Percentiles rank a stretch among this genome's conserved stretches.
These are phyloP conservation scores for Rhodophaea formosa DNA, from an alignment of 2,888 invertebrate genomes.

Conservation along the genomic window DNA sequence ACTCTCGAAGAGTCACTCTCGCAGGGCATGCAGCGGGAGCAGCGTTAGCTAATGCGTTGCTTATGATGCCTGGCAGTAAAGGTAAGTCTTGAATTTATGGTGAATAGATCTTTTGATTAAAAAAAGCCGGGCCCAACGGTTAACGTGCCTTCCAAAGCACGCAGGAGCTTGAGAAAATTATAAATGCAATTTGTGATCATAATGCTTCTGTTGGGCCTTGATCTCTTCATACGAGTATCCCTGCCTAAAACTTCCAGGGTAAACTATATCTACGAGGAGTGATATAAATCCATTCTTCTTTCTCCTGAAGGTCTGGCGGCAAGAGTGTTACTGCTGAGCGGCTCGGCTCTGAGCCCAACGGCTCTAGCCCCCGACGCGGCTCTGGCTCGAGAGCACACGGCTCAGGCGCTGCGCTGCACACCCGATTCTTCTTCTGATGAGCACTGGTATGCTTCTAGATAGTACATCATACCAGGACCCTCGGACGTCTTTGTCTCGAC, in stretches of 20 bases:
- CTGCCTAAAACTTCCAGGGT: too few species aligned
- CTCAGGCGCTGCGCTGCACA: slow-evolving; percentile 73
- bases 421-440: slow-evolving; percentile 48
- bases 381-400: slow-evolving; percentile 81
- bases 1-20: slow-evolving; percentile 89
- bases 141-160: too few species aligned
- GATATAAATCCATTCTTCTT: too few species aligned
- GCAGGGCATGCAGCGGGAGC: slow-evolving; percentile 94
- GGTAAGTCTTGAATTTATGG: slow-evolving; percentile 76
- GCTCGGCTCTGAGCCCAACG: slow-evolving; percentile 89
- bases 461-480: too few species aligned
- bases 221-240: too few species aligned
- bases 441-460: slow-evolving; percentile 50
- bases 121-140: too few species aligned
- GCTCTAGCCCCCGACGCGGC: slow-evolving; percentile 87
- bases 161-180: too few species aligned
- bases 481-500: too few species aligned
- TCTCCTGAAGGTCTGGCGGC: slow-evolving; percentile 83
- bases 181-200: too few species aligned
- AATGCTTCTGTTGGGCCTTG: too few species aligned
- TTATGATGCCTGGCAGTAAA: slow-evolving; percentile 89
- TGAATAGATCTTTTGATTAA: too few species aligned
- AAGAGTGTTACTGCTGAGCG: slow-evolving; percentile 87
- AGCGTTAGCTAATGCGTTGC: slow-evolving; percentile 90
- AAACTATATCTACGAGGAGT: too few species aligned